Evolutionary conservation across 2,797 vertebrate species (phyloP).

Genomic region (Hafferia zeledoni): DNA sequence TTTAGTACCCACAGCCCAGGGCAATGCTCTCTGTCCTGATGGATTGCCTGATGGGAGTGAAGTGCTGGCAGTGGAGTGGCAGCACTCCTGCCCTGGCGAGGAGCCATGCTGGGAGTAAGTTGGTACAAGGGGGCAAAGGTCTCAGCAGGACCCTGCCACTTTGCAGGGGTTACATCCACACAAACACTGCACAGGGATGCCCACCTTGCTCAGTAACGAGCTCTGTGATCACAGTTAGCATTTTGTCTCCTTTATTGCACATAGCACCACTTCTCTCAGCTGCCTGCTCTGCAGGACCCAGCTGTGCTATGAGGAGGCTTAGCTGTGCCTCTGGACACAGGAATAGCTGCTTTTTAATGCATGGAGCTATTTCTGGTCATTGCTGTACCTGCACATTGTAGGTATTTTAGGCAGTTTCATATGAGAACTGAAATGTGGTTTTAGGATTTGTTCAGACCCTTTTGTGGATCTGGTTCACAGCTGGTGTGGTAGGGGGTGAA

Average conservation of each 20-base stretch:
- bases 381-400: neutral
- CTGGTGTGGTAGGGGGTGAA: accelerated
- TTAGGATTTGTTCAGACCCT: accelerated
- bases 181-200: neutral
- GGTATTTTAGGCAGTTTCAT: neutral
- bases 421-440: accelerated
- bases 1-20: neutral
- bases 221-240: neutral
- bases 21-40: neutral
- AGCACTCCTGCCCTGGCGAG: neutral
- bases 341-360: neutral
- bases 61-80: neutral
- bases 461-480: neutral
- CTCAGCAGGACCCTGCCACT: neutral
- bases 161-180: neutral
- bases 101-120: accelerated
- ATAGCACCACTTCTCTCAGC: neutral
- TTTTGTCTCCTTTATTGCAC: neutral
- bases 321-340: neutral
- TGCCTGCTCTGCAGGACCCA: neutral
- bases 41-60: accelerated
- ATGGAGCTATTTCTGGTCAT: accelerated
- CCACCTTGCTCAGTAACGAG: neutral
- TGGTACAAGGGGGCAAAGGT: neutral
- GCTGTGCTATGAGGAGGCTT: neutral